A percentile compares a stretch with the other conserved stretches of the same genome.
Evolutionary conservation across 2,888 invertebrate genomes (phyloP).

Genomic region (Cerastoderma edule): DNA sequence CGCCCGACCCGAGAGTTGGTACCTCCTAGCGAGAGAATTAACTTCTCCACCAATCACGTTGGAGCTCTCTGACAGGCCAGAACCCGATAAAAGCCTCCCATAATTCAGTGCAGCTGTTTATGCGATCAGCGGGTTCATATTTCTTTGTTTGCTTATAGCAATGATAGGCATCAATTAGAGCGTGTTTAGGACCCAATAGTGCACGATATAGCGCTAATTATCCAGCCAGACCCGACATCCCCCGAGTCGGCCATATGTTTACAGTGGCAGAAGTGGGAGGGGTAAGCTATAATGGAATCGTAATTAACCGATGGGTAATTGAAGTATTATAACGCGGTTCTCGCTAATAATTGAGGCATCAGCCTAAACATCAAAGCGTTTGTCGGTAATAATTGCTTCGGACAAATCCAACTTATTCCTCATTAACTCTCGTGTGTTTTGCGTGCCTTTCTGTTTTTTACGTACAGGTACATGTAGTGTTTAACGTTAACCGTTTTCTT

Average conservation of each 20-base stretch:
- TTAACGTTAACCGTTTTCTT: not conserved
- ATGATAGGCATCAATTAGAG: conserved; percentile 61
- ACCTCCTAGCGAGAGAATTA: conserved; percentile 39
- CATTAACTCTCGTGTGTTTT: conserved; percentile 13
- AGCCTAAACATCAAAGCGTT: conserved; percentile 24
- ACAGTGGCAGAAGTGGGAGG: conserved; percentile 53
- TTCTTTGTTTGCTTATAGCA: conserved; percentile 61
- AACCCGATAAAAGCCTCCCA: conserved; percentile 57
- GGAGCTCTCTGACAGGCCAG: conserved; percentile 45
- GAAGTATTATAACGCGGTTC: conserved; percentile 42
- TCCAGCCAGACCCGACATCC: conserved; percentile 44
- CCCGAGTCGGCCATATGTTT: conserved; percentile 55
- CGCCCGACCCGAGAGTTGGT: conserved; percentile 18
- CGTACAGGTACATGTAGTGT: not conserved
- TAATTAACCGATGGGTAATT: conserved; percentile 53
- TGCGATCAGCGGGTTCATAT: conserved; percentile 58
- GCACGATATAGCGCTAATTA: conserved; percentile 60
- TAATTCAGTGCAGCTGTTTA: conserved; percentile 62
- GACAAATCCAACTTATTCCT: conserved; percentile 24
- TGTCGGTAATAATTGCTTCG: conserved; percentile 15
- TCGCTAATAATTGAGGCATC: conserved; percentile 14
- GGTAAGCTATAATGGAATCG: conserved; percentile 48
- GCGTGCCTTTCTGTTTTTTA: not conserved
- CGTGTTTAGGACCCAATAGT: conserved; percentile 60
- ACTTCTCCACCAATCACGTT: conserved; percentile 52